Base-by-base conservation (phyloP, 2,888 invertebrate species). In the Drosophila buzzatii region DNA sequence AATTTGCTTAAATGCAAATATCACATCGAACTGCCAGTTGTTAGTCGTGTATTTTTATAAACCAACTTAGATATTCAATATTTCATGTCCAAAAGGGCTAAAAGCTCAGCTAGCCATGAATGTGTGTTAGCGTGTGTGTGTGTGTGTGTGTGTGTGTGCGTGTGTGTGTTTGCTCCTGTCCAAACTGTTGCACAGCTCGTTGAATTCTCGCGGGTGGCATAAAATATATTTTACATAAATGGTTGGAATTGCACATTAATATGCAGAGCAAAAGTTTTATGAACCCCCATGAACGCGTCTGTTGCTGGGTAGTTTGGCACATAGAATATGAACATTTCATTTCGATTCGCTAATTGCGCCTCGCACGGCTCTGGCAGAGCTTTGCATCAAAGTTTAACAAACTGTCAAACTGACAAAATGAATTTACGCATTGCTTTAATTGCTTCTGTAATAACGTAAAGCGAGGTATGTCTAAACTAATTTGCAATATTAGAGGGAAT, bases 221-320 rank as follows among this genome's bases (percentile, higher is more conserved):
- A 86, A 86, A 86, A 85, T 73, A 75, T 68, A 78, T 80, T 88
- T 86, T 76, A 73, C 68, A 87, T 82, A 82, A 83, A 86, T 82
- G 83, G 33, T 70, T 81, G 67, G 55, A 84, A 79, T 69, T 70
- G 70, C 74, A 74, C 71, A 89, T 87, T 89, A 85, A 85, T 81
- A 87, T 81, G 70, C 72, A 69, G 55, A 55, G 73, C 35, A 58
- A 71, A 73, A 81, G 69, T 75, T 89, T 86, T 44, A 71, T 62
- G 65, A 72, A 61, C 67, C 60, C 56, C n/a, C n/a, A n/a, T n/a
- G n/a, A 52, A 33, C 69, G 37, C n/a, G 44, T 45, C 45, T 20
- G 44, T 18, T 52, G 37, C 35, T n/a, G 53, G 44, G n/a, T 45
- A 47, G 45, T 41, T 45, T 23, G 12, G 23, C 69, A 37, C 42